A percentile compares a stretch with the other conserved stretches of the same genome.
Conservation (phyloP, 2,888 invertebrate genomes). For the Drosophila anomalata region DNA sequence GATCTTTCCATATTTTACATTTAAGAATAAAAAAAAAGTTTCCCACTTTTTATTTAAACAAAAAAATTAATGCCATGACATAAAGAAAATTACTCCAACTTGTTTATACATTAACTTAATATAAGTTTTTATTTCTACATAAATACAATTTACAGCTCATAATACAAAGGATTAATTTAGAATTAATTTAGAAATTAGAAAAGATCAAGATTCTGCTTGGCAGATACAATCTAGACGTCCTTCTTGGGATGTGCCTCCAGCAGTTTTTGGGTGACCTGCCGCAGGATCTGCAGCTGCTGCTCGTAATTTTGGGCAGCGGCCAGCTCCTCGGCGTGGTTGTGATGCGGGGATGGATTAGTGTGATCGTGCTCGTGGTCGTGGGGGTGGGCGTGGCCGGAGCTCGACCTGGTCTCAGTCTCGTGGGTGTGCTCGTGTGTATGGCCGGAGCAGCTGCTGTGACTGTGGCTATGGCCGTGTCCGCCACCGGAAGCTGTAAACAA, state of each 20-base stretch:
- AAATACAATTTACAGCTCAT: constrained; percentile 46
- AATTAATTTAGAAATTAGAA: not conserved
- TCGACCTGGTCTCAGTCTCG: constrained; percentile 36
- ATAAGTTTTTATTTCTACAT: constrained; percentile 11
- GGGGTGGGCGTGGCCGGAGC: constrained; percentile 23
- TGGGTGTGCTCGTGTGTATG: constrained; percentile 26
- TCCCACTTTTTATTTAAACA: too few species aligned
- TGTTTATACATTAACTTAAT: constrained; percentile 1
- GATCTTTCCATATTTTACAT: not conserved
- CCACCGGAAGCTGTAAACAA: constrained; percentile 54
- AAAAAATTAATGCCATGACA: not conserved
- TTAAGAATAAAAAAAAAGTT: not conserved
- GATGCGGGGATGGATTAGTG: constrained; percentile 27
- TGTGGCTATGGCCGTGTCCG: constrained; percentile 67
- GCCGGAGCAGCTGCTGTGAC: constrained; percentile 49
- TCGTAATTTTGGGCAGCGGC: constrained; percentile 61
- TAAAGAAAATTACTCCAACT: not conserved
- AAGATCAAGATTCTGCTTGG: constrained; percentile 57
- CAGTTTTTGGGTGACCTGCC: constrained; percentile 65
- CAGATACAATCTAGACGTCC: constrained; percentile 43
- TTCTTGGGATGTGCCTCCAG: constrained; percentile 61
- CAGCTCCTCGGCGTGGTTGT: constrained; percentile 53
- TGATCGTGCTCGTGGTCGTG: constrained; percentile 24
- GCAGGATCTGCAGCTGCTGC: constrained; percentile 61
- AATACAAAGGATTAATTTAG: not conserved